Percentiles rank a stretch among this genome's conserved stretches.
Evolutionary conservation across 2,888 invertebrate genomes (phyloP).

Genomic region (Epistrophella euchroma): DNA sequence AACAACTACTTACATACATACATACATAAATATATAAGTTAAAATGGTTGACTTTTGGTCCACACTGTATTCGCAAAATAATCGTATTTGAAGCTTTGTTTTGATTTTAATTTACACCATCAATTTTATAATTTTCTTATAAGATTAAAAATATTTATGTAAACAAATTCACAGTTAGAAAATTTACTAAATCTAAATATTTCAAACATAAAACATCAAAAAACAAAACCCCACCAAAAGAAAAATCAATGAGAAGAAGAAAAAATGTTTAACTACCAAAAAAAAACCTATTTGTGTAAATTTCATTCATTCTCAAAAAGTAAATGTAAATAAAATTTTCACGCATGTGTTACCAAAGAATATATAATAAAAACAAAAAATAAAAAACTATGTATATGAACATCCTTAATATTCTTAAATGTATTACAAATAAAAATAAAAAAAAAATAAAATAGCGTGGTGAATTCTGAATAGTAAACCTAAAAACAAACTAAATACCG

Average conservation of each 20-base stretch:
- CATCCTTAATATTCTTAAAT: slow-evolving; percentile 35
- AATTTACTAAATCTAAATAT: slow-evolving; percentile 24
- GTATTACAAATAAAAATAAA: slow-evolving; percentile 35
- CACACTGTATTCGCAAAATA: slow-evolving; percentile 20
- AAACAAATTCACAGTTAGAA: slow-evolving; percentile 10
- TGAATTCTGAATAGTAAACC: slow-evolving; percentile 43
- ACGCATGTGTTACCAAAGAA: slow-evolving; percentile 65
- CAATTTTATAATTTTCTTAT: slow-evolving; percentile 34
- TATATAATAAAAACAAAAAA: slow-evolving; percentile 49
- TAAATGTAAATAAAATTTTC: slow-evolving; percentile 74
- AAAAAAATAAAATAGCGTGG: slow-evolving; percentile 9
- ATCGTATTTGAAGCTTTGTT: neutral
- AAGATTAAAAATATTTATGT: slow-evolving; percentile 6
- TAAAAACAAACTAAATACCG: slow-evolving; percentile 34
- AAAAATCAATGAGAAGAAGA: slow-evolving; percentile 43
- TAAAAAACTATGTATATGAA: neutral
- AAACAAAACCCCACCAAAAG: slow-evolving; percentile 69
- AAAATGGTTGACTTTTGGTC: slow-evolving; percentile 40
- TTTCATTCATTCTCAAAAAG: slow-evolving; percentile 69
- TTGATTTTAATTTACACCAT: slow-evolving; percentile 74
- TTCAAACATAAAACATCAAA: slow-evolving; percentile 36
- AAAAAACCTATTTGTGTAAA: slow-evolving; percentile 71
- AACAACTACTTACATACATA: too few species aligned
- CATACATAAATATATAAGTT: neutral
- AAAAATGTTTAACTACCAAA: slow-evolving; percentile 20